phyloP scores from a whole-genome alignment of 1,140 invertebrate genomes.

The Drosophila jambulina region DNA sequence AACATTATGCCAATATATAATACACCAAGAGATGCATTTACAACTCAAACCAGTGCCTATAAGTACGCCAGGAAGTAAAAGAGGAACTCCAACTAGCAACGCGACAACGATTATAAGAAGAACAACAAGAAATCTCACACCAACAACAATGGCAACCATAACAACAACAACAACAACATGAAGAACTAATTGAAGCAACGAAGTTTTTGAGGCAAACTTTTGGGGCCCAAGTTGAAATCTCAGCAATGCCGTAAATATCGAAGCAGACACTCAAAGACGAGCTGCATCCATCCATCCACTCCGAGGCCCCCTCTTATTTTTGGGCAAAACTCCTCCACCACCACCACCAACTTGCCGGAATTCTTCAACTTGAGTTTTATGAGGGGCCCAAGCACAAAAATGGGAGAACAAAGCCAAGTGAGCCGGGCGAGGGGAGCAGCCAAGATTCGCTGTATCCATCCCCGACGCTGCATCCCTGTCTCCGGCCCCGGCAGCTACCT shows the following conservation, averaged over 20 bases:
- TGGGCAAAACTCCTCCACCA: background rate
- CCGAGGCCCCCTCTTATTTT: too few species aligned
- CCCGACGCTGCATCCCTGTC: background rate
- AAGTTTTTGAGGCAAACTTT: conserved; percentile 54
- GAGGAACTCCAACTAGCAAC: background rate
- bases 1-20: conserved; percentile 7
- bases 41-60: background rate
- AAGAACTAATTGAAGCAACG: conserved; percentile 42
- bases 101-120: conserved; percentile 11
- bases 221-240: conserved; percentile 52
- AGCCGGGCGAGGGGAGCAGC: background rate
- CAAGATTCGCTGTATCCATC: background rate
- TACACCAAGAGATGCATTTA: background rate
- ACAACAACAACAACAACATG: conserved; percentile 1
- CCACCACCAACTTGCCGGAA: conserved; percentile 11
- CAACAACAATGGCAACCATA: background rate
- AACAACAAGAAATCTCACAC: conserved; percentile 15
- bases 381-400: conserved; percentile 46
- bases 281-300: conserved; percentile 10
- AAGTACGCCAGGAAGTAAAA: background rate
- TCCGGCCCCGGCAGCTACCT: background rate
- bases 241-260: conserved; percentile 62
- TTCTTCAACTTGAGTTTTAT: conserved; percentile 57
- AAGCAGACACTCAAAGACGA: conserved; percentile 51
- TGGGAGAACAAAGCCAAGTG: conserved; percentile 29